Conservation (phyloP, 1,140 invertebrate species). For the Drosophila punjabiensis region DNA sequence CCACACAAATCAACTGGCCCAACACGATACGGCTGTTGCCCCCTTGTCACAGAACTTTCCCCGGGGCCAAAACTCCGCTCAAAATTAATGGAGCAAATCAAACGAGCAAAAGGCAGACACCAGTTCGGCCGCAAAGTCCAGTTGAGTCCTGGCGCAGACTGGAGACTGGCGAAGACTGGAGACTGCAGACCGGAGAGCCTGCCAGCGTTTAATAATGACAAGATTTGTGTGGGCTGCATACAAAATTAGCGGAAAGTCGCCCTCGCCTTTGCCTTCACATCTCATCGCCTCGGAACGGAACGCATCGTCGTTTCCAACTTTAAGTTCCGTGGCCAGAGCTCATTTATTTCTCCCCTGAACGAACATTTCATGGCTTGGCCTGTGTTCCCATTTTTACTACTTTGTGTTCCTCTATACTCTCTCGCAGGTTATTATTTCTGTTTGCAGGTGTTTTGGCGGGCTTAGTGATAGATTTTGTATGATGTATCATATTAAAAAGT, state of each 20-base stretch:
- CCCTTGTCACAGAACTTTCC: slow-evolving; percentile 63
- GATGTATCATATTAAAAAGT: neutral
- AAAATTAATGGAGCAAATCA: slow-evolving; percentile 80
- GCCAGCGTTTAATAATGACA: slow-evolving; percentile 70
- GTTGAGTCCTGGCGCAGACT: slow-evolving; percentile 1
- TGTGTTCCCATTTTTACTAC: slow-evolving; percentile 22
- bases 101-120: slow-evolving; percentile 63
- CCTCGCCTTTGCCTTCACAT: slow-evolving; percentile 10
- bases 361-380: slow-evolving; percentile 25
- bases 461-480: neutral
- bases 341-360: slow-evolving; percentile 70
- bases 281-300: slow-evolving; percentile 14
- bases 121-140: slow-evolving; percentile 25
- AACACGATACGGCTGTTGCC: slow-evolving; percentile 36
- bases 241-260: slow-evolving; percentile 62
- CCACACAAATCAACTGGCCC: slow-evolving; percentile 73
- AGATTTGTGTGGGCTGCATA: slow-evolving; percentile 78
- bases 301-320: slow-evolving; percentile 25
- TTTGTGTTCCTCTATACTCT: slow-evolving; percentile 23
- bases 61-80: slow-evolving; percentile 48
- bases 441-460: neutral
- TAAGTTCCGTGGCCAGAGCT: slow-evolving; percentile 40
- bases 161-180: neutral
- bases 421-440: neutral
- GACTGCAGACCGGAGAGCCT: slow-evolving; percentile 15